These are phyloP conservation scores for Oenanthe oenanthe DNA, from an alignment of 2,113 vertebrate species.

Conservation along the genomic window DNA sequence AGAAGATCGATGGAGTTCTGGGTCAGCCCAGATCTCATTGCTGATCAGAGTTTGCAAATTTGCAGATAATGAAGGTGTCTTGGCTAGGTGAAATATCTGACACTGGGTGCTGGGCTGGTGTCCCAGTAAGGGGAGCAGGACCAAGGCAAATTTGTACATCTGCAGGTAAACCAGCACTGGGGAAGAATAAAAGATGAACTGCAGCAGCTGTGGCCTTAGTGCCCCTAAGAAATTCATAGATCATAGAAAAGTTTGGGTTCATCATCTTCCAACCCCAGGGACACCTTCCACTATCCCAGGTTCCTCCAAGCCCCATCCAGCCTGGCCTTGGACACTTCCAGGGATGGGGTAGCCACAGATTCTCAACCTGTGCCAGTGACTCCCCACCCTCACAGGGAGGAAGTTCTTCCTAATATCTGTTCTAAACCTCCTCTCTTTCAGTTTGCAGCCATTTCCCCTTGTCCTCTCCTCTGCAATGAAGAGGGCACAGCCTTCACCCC, in stretches of 20 bases:
- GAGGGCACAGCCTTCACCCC: not conserved
- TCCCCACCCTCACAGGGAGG: not conserved
- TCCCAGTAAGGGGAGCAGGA: not conserved
- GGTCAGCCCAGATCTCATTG: not conserved
- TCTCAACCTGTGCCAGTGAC: not conserved
- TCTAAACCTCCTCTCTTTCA: not conserved
- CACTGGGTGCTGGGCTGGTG: not conserved
- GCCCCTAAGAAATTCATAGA: not conserved
- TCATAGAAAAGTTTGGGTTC: not conserved
- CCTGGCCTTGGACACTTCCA: not conserved
- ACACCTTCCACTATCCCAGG: too few species aligned
- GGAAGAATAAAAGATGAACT: not conserved
- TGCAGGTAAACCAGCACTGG: fast-evolving
- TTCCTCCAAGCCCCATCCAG: not conserved
- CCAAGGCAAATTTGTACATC: not conserved
- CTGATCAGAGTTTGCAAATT: not conserved
- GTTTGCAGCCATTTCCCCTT: not conserved
- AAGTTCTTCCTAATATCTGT: not conserved
- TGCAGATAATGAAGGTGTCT: not conserved
- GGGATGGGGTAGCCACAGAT: not conserved
- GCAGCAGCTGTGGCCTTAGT: not conserved
- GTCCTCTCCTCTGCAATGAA: not conserved
- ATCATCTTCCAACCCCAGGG: not conserved
- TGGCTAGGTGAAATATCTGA: not conserved
- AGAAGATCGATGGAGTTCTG: not conserved